Conservation (phyloP, 2,888 invertebrate species). For the Polydrusus pterygomalis region DNA sequence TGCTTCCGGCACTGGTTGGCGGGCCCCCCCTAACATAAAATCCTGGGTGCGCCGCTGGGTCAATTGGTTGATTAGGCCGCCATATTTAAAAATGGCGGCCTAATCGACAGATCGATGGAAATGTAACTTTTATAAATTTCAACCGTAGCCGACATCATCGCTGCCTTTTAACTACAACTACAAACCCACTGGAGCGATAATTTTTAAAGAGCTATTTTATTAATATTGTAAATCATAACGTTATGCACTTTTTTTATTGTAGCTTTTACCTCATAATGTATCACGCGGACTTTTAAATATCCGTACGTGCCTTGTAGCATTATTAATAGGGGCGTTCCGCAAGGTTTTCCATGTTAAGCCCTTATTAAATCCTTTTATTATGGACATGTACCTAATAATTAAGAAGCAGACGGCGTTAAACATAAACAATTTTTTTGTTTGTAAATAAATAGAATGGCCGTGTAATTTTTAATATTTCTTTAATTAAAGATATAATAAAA, state of each 20-base stretch:
- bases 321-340: slow-evolving; percentile 50
- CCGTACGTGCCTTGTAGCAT: slow-evolving; percentile 15
- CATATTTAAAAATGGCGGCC: no score
- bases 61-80: no score
- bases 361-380: slow-evolving; percentile 39
- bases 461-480: neutral
- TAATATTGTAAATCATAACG: slow-evolving; percentile 9
- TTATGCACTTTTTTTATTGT: slow-evolving; percentile 7
- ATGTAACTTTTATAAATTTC: no score
- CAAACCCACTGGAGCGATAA: slow-evolving; percentile 32
- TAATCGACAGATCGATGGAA: no score
- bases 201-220: slow-evolving; percentile 36
- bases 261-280: slow-evolving; percentile 3
- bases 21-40: no score
- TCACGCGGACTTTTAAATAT: slow-evolving; percentile 11
- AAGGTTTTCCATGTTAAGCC: slow-evolving; percentile 29
- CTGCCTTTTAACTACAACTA: slow-evolving; percentile 16
- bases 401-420: slow-evolving; percentile 1
- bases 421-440: slow-evolving; percentile 7
- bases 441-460: neutral
- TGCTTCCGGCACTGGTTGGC: no score
- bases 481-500: neutral
- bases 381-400: neutral
- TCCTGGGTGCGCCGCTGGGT: no score
- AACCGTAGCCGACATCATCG: neutral